phyloP scores from a whole-genome alignment of 2,888 invertebrate species.

The Nymphalis c-album region DNA sequence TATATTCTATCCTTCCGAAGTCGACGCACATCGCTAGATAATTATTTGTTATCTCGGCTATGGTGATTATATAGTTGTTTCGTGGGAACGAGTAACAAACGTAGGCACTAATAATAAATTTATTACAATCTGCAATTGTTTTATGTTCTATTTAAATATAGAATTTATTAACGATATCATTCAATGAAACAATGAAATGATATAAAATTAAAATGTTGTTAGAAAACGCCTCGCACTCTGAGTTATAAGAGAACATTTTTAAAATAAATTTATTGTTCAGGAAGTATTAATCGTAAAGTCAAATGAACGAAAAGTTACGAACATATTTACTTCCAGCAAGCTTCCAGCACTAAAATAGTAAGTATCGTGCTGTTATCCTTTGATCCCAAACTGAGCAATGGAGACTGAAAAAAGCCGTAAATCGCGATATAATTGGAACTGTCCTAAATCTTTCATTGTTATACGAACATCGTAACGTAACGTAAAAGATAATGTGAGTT shows the following conservation, averaged over 20 bases:
- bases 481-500: too few relatives aligned
- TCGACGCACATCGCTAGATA: too few relatives aligned
- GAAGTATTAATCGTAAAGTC: slow-evolving; percentile 12
- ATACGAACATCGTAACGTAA: neutral
- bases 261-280: slow-evolving; percentile 5
- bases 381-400: slow-evolving; percentile 3
- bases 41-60: too few relatives aligned
- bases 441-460: slow-evolving; percentile 8
- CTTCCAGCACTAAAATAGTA: slow-evolving; percentile 3
- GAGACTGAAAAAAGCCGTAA: neutral
- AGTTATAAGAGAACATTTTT: neutral
- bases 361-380: slow-evolving; percentile 6
- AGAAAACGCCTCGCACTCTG: slow-evolving; percentile 5
- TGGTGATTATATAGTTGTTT: too few relatives aligned
- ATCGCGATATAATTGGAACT: slow-evolving; percentile 22
- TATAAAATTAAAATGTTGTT: slow-evolving; percentile 9
- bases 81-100: too few relatives aligned
- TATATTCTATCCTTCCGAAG: too few relatives aligned
- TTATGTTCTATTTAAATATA: neutral
- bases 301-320: slow-evolving; percentile 6
- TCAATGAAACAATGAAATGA: slow-evolving; percentile 11
- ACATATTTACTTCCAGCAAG: slow-evolving; percentile 3
- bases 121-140: neutral
- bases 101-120: neutral
- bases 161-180: slow-evolving; percentile 7